These are phyloP conservation scores for Chiridota heheva DNA, from an alignment of 35 echinoderm and acorn worm species.

Conservation along the genomic window DNA sequence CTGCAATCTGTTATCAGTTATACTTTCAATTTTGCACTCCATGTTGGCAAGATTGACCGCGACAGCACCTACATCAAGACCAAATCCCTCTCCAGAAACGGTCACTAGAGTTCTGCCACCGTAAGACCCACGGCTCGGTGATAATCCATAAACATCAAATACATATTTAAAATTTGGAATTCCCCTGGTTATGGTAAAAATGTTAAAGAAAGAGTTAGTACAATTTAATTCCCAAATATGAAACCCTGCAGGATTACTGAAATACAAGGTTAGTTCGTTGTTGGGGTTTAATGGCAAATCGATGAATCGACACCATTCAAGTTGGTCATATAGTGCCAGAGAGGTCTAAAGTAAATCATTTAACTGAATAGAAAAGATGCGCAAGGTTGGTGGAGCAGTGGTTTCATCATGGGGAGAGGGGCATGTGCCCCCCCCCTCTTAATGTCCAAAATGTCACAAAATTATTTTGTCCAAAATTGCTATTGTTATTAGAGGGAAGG, in stretches of 20 bases:
- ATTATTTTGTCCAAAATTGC: no score
- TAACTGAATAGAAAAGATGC: no score
- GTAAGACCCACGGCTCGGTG: slow-evolving; percentile 51
- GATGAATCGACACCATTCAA: background rate
- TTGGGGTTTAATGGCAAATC: background rate
- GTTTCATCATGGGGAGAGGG: no score
- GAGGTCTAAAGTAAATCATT: background rate
- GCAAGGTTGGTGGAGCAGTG: no score
- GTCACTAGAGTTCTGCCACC: slow-evolving; percentile 44
- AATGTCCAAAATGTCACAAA: no score
- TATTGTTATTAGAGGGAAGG: no score
- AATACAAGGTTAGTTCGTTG: background rate
- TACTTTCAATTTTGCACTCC: slow-evolving; percentile 17
- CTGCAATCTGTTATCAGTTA: slow-evolving; percentile 15
- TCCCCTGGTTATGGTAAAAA: background rate
- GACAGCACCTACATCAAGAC: slow-evolving; percentile 18
- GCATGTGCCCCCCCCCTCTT: no score
- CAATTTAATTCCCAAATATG: background rate
- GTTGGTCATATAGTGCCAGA: background rate
- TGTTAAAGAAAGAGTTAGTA: background rate
- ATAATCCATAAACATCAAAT: slow-evolving; percentile 41
- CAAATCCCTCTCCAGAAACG: slow-evolving; percentile 64
- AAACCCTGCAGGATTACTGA: background rate
- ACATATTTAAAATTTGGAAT: slow-evolving; percentile 20
- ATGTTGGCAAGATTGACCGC: slow-evolving; percentile 29